Evolutionary conservation across 2,888 invertebrate species (phyloP), one percentile per base, ranked within the genome.

Genomic region (Acanthosepion lycidas): DNA sequence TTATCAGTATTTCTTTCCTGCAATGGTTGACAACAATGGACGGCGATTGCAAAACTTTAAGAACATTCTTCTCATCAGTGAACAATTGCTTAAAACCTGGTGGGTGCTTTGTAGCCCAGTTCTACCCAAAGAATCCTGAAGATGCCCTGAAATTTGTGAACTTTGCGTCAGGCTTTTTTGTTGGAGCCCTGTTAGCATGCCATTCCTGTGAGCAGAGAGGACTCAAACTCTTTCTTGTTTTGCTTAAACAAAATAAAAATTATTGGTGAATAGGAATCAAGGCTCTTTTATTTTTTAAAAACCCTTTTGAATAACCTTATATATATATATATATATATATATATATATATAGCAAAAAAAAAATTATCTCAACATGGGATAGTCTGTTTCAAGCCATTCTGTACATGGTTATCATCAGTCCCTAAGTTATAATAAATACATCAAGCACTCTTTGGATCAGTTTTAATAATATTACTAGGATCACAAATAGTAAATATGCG

Each of bases 201-300:
- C 95, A 94, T 20, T 95, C 95, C 48, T 95, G 95, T 94, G 20
- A 94, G 42, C 94, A 95, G 64, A 94, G 95, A 92, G 95, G 95
- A 8, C 95, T 95, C 53, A 95, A 95, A 94, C 94, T 95, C 53
- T 95, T 95, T 95, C 91, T 95, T 53, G 42, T 95, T 23, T 48
- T 95, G 94, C 59, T 64, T 20, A 95, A 95, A 94, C 91, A 49
- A 33, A 94, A 95, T 93, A 9, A 93, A 51, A 23, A 23, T 18
- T 0, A 59, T 59, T 23, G 23, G 23, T 59, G 59, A 59, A 59
- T 20, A 59, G 6, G 6, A 59, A 59, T 23, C 5, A 23, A 59
- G 26, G 23, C 4, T 59, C 23, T 59, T 59, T 20, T 20, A 20
- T 20, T 23, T 20, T 59, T 20, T 55, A 55, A 55, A 55, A 20